A percentile compares a stretch with the other conserved stretches of the same genome.
Conservation (phyloP, 2,888 invertebrate genomes). For the Apotomis capreana region DNA sequence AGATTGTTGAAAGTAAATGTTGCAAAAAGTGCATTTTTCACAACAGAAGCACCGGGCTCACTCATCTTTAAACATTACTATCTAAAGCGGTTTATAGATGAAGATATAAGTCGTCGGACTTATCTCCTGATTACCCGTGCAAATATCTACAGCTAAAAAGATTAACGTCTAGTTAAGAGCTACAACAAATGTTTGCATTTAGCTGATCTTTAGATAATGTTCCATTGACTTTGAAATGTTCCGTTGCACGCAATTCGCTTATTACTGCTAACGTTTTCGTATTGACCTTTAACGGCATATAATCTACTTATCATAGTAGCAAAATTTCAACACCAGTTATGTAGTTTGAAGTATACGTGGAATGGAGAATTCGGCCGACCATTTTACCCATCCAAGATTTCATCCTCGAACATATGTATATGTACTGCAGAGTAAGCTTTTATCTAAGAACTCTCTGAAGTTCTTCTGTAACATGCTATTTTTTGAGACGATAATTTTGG, state of each 20-base stretch:
- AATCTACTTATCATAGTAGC: too few relatives aligned
- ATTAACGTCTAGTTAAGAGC: slow-evolving; percentile 19
- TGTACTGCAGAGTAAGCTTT: too few relatives aligned
- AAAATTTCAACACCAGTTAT: too few relatives aligned
- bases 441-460: too few relatives aligned
- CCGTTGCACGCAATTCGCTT: slow-evolving; percentile 16
- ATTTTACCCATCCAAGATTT: too few relatives aligned
- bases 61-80: slow-evolving; percentile 18
- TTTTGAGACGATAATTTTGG: too few relatives aligned
- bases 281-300: not conserved
- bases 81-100: not conserved
- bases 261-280: slow-evolving; percentile 1
- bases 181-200: slow-evolving; percentile 23
- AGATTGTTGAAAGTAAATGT: not conserved
- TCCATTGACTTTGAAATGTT: slow-evolving; percentile 18
- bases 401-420: too few relatives aligned
- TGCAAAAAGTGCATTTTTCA: not conserved
- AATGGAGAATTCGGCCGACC: too few relatives aligned
- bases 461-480: too few relatives aligned
- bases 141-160: slow-evolving; percentile 13
- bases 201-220: slow-evolving; percentile 23
- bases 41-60: slow-evolving; percentile 3
- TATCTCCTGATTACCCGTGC: slow-evolving; percentile 17
- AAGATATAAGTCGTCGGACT: not conserved
- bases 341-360: too few relatives aligned